Base-by-base conservation (phyloP, 2,113 vertebrate species). In the Ceyx margarethae region DNA sequence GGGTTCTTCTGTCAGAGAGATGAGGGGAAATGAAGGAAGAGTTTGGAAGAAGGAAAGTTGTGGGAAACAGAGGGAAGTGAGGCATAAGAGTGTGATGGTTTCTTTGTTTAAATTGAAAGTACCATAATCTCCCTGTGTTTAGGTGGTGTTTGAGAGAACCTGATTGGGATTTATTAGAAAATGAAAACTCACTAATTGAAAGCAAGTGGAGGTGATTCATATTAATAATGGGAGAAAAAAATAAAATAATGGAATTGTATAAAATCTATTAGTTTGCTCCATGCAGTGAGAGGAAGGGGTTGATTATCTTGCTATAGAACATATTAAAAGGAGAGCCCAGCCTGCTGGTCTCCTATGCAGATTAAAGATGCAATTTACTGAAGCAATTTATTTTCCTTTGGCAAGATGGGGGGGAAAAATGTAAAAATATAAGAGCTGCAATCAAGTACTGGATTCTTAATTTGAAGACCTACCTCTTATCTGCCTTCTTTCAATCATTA, bases 131-230 rank as follows among this genome's bases (percentile, higher is more conserved):
- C 56, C 46, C 81, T 54, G 29, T 33, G 45, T 93, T 95, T 94
- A 91, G 89, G 72, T 35, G 50, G 72, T 35, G n/a, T 91, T 80
- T 89, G 86, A 95, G 86, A 86, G 85, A 91, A 96, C 45, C 87
- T 94, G 95, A 96, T 91, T 95, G 95, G 95, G 95, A 97, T 97
- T 97, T 97, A 96, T 94, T 45, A 79, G 95, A 88, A 97, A 97
- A 97, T 97, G 95, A 95, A 97, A 97, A 94, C 73, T 74, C 57
- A 95, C 82, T 91, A 96, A 97, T 97, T 95, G 97, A 97, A 96
- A 97, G 92, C 0, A 35, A 96, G 85, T 94, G 93, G 94, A 58
- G 37, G 93, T 94, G 96, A 97, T 98, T 98, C 97, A 91, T 90
- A 91, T 96, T 96, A 96, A 97, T 98, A 97, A 96, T 25, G 42